These are phyloP conservation scores for Oreochromis spilurus DNA, from an alignment of 2,113 vertebrate species.

Conservation along the genomic window DNA sequence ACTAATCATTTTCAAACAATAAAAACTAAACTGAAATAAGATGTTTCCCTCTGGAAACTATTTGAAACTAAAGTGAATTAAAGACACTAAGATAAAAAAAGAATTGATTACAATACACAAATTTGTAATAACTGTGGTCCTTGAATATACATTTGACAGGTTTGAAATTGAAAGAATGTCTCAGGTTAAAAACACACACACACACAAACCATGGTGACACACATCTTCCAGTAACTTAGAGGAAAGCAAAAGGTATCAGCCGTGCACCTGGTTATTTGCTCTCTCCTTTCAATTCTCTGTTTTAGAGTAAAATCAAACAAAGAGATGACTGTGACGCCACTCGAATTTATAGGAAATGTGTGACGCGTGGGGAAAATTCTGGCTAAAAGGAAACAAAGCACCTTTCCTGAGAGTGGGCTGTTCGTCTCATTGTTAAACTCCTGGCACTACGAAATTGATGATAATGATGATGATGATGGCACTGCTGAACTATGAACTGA, in stretches of 20 bases:
- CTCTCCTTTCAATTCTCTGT: neutral
- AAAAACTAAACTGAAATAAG: neutral
- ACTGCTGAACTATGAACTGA: neutral
- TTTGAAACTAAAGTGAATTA: neutral
- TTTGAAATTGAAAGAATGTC: neutral
- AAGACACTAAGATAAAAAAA: too few relatives aligned
- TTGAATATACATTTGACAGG: neutral
- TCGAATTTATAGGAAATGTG: neutral
- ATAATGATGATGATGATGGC: neutral
- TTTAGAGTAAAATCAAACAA: neutral
- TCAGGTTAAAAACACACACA: neutral
- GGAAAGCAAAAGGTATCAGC: neutral
- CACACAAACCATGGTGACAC: neutral
- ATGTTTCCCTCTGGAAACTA: neutral
- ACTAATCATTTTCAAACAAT: neutral
- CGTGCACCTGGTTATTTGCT: neutral
- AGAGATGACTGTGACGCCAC: conserved; percentile 5
- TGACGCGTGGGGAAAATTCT: neutral
- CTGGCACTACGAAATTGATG: neutral
- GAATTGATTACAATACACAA: too few relatives aligned
- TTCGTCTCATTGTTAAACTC: neutral
- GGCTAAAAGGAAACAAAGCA: neutral
- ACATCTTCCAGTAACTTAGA: neutral
- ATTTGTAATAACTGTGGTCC: too few relatives aligned
- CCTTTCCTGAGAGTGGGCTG: neutral